These are phyloP conservation scores for Morus bassanus DNA, from an alignment of 2,797 vertebrate species.

Conservation along the genomic window DNA sequence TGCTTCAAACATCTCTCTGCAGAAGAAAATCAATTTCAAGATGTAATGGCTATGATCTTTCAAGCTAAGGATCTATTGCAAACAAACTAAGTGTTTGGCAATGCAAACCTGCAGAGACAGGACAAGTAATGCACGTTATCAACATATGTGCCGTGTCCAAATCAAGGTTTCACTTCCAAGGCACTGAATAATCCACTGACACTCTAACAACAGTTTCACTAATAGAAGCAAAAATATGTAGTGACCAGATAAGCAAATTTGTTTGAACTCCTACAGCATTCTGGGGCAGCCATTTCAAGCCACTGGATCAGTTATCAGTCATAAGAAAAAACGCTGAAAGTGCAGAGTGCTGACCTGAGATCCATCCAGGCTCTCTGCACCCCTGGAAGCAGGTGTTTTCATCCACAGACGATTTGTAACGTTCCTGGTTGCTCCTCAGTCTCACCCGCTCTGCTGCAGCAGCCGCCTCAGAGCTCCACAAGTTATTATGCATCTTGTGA, in stretches of 20 bases:
- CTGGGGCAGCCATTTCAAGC: background rate
- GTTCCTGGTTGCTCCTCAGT: background rate
- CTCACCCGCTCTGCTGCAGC: background rate
- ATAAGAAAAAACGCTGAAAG: background rate
- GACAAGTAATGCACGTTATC: background rate
- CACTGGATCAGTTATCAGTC: background rate
- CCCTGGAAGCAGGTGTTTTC: background rate
- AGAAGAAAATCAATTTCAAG: conserved; percentile 61
- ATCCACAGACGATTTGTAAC: background rate
- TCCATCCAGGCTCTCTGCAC: background rate
- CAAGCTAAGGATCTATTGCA: conserved; percentile 47
- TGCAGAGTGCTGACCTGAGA: background rate
- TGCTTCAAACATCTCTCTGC: conserved; percentile 22
- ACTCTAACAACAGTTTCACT: background rate
- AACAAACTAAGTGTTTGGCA: background rate
- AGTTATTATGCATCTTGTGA: background rate
- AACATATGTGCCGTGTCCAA: background rate
- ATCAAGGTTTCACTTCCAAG: background rate
- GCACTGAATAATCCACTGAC: background rate
- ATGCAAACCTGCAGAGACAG: background rate
- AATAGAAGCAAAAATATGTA: background rate
- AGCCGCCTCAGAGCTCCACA: background rate
- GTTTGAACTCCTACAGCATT: background rate
- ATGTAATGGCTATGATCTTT: conserved; percentile 31
- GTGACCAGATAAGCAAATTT: background rate